These are phyloP conservation scores for Pentamera pediparva DNA, from an alignment of 53 echinoderm and acorn worm species.

Conservation along the genomic window DNA sequence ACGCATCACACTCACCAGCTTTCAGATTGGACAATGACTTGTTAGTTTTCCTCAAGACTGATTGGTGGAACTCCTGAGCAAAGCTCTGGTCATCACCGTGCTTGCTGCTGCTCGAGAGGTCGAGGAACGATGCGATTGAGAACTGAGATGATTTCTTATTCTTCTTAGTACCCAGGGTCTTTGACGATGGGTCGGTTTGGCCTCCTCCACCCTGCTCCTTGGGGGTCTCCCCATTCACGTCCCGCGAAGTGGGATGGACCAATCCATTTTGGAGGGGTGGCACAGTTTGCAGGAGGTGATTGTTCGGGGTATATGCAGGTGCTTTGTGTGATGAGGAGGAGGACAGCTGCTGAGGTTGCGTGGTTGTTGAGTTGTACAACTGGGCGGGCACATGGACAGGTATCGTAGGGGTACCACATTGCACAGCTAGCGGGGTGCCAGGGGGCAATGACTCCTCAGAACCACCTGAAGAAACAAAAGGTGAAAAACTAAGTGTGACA, in stretches of 20 bases:
- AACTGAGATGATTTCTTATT: conserved; percentile 48
- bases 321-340: conserved; percentile 21
- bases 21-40: conserved; percentile 72
- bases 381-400: conserved; percentile 32
- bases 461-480: neutral
- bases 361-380: conserved; percentile 15
- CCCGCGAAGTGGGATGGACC: conserved; percentile 31
- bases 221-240: neutral
- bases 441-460: conserved; percentile 31
- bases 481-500: neutral
- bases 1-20: conserved; percentile 38
- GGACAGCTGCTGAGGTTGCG: conserved; percentile 4
- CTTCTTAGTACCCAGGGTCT: conserved; percentile 16
- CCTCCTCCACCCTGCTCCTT: conserved; percentile 1
- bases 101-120: conserved; percentile 38
- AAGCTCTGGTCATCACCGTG: conserved; percentile 61
- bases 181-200: neutral
- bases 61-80: conserved; percentile 97
- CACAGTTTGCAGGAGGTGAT: conserved; percentile 36
- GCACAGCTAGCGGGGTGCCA: conserved; percentile 36
- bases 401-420: conserved; percentile 33
- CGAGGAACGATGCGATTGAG: conserved; percentile 53
- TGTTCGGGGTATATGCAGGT: conserved; percentile 25
- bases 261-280: conserved; percentile 40
- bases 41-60: conserved; percentile 85